Evolutionary conservation across 2,888 invertebrate species (phyloP).

Genomic region (Melipona beecheii): DNA sequence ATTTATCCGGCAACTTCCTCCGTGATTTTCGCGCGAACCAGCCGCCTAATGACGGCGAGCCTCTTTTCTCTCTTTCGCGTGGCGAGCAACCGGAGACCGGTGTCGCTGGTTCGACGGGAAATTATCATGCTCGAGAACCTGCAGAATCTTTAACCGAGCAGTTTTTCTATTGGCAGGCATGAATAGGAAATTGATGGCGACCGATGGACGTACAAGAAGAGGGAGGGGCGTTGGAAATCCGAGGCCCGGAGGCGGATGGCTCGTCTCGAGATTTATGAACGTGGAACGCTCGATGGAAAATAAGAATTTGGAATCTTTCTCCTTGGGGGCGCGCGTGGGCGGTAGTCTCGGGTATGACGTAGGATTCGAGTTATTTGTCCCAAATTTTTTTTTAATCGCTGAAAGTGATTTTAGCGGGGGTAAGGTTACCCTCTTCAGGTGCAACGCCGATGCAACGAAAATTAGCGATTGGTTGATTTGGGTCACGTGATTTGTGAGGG

Average conservation of each 20-base stretch:
- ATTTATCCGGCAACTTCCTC: slow-evolving; percentile 46
- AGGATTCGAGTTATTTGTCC: neutral
- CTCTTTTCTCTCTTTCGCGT: neutral
- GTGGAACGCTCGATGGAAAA: neutral
- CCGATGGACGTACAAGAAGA: neutral
- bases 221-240: neutral
- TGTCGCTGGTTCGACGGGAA: slow-evolving; percentile 13
- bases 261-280: slow-evolving; percentile 2
- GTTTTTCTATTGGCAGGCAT: neutral
- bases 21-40: slow-evolving; percentile 20
- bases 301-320: slow-evolving; percentile 4
- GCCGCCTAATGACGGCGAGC: neutral
- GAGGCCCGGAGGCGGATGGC: neutral
- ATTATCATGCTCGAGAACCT: slow-evolving; percentile 11
- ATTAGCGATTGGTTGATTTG: too few relatives aligned
- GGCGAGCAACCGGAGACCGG: neutral
- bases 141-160: slow-evolving; percentile 1
- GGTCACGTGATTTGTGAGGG: too few relatives aligned
- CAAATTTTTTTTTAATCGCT: neutral
- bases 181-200: slow-evolving; percentile 30
- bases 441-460: too few relatives aligned
- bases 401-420: too few relatives aligned
- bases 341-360: neutral
- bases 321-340: too few relatives aligned
- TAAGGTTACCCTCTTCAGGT: too few relatives aligned